phyloP scores from a whole-genome alignment of 2,888 invertebrate species.

The Cerastoderma edule region DNA sequence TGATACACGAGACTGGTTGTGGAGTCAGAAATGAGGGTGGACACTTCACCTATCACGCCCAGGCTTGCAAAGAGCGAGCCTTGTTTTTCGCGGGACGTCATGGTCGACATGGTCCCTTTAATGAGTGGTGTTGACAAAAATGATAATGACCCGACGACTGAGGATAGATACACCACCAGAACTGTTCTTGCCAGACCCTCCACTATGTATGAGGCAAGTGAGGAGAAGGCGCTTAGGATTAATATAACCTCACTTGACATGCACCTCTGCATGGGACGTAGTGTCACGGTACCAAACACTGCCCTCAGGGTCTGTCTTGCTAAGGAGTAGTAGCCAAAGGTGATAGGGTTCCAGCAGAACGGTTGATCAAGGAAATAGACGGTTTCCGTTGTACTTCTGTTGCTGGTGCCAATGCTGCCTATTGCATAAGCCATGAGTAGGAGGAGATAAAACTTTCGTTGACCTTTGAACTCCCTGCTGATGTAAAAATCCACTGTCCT shows the following conservation, averaged over 20 bases:
- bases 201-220: conserved; percentile 31
- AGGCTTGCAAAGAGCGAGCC: conserved; percentile 50
- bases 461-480: conserved; percentile 42
- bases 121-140: conserved; percentile 47
- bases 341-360: conserved; percentile 47
- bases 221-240: conserved; percentile 25
- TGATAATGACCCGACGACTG: conserved; percentile 36
- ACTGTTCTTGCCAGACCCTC: conserved; percentile 43
- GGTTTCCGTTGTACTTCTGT: conserved; percentile 39
- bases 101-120: conserved; percentile 45
- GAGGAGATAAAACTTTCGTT: conserved; percentile 34
- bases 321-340: conserved; percentile 37
- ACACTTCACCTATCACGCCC: conserved; percentile 30
- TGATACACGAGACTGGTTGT: conserved; percentile 36
- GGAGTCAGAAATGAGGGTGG: conserved; percentile 20
- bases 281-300: conserved; percentile 30
- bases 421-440: conserved; percentile 36
- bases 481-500: conserved; percentile 42
- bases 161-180: conserved; percentile 33
- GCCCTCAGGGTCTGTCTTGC: conserved; percentile 25
- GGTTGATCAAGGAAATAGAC: conserved; percentile 48
- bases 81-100: conserved; percentile 45
- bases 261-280: conserved; percentile 34
- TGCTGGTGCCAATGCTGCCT: conserved; percentile 16
- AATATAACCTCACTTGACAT: conserved; percentile 43